Conservation (phyloP, 2,888 invertebrate species). For the Nesidiocoris tenuis region DNA sequence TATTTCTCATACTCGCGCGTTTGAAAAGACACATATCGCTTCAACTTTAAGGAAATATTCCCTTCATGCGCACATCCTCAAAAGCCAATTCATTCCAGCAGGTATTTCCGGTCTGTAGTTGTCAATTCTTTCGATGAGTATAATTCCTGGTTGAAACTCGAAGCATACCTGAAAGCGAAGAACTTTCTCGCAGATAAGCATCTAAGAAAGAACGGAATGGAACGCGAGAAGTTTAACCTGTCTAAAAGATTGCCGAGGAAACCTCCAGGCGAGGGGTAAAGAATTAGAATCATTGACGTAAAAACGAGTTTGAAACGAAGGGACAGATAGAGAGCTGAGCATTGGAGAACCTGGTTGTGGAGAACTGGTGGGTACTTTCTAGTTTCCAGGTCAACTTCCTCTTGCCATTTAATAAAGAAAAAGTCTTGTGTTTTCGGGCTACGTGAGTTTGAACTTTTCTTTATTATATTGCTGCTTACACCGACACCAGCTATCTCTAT, state of each 20-base stretch:
- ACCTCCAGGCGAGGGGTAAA: background rate
- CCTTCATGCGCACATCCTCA: no score
- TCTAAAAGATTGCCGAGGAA: background rate
- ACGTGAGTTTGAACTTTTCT: constrained; percentile 24
- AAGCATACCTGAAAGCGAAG: background rate
- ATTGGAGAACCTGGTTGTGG: background rate
- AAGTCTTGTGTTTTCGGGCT: constrained; percentile 22
- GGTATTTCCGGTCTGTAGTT: no score
- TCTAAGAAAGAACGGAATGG: background rate
- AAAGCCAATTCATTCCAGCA: no score
- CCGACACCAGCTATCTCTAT: background rate
- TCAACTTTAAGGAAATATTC: no score
- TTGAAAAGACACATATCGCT: no score
- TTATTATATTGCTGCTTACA: constrained; percentile 16
- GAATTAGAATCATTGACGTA: background rate
- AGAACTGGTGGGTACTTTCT: background rate
- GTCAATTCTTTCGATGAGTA: background rate
- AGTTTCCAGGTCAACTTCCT: background rate
- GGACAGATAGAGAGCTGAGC: background rate
- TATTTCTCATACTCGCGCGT: no score
- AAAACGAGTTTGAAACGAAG: background rate
- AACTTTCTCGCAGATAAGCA: background rate
- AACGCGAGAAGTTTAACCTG: background rate
- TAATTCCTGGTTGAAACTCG: background rate
- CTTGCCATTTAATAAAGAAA: constrained; percentile 18